Conservation (phyloP, 2,113 vertebrate genomes). For the Lagopus leucura region DNA sequence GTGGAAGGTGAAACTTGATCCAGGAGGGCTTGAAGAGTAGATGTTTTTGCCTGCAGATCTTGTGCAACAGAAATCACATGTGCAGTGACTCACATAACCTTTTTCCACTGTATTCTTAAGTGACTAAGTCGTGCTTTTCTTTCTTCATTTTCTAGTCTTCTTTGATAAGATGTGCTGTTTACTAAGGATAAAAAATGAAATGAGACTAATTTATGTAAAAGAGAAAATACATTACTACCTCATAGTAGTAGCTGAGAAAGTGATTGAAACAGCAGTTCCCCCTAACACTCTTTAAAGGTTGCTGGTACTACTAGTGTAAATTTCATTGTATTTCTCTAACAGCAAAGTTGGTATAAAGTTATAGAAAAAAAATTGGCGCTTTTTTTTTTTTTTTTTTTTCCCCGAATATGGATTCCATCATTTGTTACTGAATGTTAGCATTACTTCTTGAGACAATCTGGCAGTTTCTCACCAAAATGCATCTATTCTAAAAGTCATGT, state of each 20-base stretch:
- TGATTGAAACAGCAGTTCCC: background rate
- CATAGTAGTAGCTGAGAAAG: background rate
- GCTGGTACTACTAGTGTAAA: background rate
- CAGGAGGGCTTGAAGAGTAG: background rate
- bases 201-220: background rate
- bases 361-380: background rate
- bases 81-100: background rate
- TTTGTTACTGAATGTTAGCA: background rate
- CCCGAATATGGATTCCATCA: background rate
- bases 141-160: background rate
- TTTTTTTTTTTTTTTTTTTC: background rate
- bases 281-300: background rate
- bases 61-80: background rate
- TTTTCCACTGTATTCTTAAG: background rate
- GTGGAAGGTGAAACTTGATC: background rate
- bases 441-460: background rate
- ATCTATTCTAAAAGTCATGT: background rate
- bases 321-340: background rate
- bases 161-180: background rate
- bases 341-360: background rate
- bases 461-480: background rate
- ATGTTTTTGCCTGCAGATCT: background rate
- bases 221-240: background rate
- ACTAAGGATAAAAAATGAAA: background rate
- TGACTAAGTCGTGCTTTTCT: background rate